Evolutionary conservation across 2,113 vertebrate species (phyloP).

Genomic region (Dipodomys ordii): DNA sequence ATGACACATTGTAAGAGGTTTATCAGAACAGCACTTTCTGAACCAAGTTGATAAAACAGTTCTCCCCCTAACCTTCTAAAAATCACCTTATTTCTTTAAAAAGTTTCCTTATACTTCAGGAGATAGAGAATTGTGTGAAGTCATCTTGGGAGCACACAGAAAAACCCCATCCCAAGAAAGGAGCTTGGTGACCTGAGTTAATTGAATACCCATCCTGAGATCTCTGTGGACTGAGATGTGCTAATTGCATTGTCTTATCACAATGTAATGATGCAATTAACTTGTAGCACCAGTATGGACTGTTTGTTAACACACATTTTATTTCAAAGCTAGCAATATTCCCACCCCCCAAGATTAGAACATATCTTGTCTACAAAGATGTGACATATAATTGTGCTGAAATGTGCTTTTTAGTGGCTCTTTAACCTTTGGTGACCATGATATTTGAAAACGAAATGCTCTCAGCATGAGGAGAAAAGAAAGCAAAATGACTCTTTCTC

Average conservation of each 20-base stretch:
- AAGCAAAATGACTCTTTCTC: constrained; percentile 47
- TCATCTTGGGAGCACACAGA: constrained; percentile 1
- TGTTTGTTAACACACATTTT: constrained; percentile 64
- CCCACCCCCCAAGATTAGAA: not conserved
- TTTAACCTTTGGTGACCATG: constrained; percentile 62
- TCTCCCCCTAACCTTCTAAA: constrained; percentile 59
- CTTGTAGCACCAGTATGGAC: constrained; percentile 49
- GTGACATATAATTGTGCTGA: constrained; percentile 71
- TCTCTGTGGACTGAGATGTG: constrained; percentile 50
- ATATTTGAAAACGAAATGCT: constrained; percentile 52
- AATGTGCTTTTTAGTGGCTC: constrained; percentile 65
- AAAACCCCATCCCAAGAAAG: constrained; percentile 12
- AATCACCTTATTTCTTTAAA: constrained; percentile 61
- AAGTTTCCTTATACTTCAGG: constrained; percentile 30
- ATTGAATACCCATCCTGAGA: constrained; percentile 66
- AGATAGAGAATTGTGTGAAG: constrained; percentile 34
- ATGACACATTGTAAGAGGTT: not conserved
- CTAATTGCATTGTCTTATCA: constrained; percentile 72
- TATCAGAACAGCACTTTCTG: constrained; percentile 29
- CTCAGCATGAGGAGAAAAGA: constrained; percentile 50
- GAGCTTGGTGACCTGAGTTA: constrained; percentile 58
- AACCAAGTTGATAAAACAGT: constrained; percentile 53
- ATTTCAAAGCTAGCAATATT: constrained; percentile 60
- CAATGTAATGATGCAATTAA: constrained; percentile 72
- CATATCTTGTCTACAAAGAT: constrained; percentile 37